Evolutionary conservation across 2,797 vertebrate genomes (phyloP), one percentile per base, ranked within the genome.

Genomic region (Zenarchopterus dispar): DNA sequence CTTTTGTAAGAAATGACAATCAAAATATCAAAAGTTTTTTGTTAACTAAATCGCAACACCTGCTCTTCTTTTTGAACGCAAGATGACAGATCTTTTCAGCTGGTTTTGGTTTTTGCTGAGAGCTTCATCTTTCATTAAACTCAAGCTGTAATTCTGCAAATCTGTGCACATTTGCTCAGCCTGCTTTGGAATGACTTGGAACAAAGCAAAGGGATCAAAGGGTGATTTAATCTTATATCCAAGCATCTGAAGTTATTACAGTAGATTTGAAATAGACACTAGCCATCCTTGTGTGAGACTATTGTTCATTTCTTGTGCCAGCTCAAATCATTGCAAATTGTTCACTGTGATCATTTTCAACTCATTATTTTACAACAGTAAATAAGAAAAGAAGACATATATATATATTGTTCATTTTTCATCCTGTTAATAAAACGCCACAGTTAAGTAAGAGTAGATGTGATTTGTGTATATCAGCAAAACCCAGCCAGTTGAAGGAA

Each of bases 131-230:
- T 75, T 46, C 52, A 66, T 60, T 31, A 71, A 69, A 69, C 70
- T 47, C 53, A 50, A 50, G 67, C 47, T 64, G 23, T 21, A 43
- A 13, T 74, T 81, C 53, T 71, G 48, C 43, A 73, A 42, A 76
- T 62, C 59, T 58, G 55, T 50, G 55, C 68, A 41, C 60, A 16
- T 33, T 44, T 39, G 52, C 59, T 63, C 57, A 46, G 63, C 67
- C 78, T 76, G 54, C 61, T 21, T 69, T 55, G 50, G 59, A 64
- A 55, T 53, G 54, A 65, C 70, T 81, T 67, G 78, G 75, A 84
- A 84, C 68, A 75, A 70, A 82, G 67, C 43, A 39, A 55, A n/a
- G 44, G 64, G 67, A 86, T 87, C 80, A 89, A 82, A 83, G 63
- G 48, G 46, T 19, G 63, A 66, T 78, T 71, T 59, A 56, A 77